Percentiles rank a stretch among this genome's conserved stretches.
These are phyloP conservation scores for Plusia festucae DNA, from an alignment of 2,888 invertebrate species.

Conservation along the genomic window DNA sequence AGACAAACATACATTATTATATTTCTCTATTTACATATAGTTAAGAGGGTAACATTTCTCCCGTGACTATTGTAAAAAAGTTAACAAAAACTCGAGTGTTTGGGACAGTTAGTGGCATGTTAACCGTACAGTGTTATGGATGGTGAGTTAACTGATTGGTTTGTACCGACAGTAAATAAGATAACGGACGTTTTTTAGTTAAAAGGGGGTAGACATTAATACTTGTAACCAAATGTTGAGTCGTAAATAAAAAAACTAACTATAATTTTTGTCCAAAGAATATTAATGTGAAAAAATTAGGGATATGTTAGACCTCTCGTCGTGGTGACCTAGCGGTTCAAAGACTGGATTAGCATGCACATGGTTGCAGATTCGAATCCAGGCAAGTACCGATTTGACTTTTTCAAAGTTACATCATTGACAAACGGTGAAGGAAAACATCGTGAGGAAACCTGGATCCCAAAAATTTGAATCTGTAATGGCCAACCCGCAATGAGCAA, in stretches of 20 bases:
- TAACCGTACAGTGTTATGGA: slow-evolving; percentile 47
- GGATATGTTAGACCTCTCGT: too few relatives aligned
- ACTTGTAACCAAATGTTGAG: neutral
- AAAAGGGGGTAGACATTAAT: neutral
- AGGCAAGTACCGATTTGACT: too few relatives aligned
- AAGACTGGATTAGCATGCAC: too few relatives aligned
- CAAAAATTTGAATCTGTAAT: too few relatives aligned
- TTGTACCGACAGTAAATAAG: slow-evolving; percentile 23
- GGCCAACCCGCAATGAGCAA: too few relatives aligned
- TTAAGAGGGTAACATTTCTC: slow-evolving; percentile 36
- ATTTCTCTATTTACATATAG: neutral
- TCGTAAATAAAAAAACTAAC: neutral
- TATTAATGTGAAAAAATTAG: too few relatives aligned
- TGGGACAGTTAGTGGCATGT: slow-evolving; percentile 57
- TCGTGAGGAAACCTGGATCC: too few relatives aligned
- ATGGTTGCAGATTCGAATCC: too few relatives aligned
- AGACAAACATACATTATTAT: neutral
- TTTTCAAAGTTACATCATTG: too few relatives aligned
- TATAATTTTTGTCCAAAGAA: too few relatives aligned
- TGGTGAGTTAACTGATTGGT: slow-evolving; percentile 40
- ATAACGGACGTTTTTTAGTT: neutral
- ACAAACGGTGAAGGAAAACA: too few relatives aligned
- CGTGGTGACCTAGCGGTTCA: too few relatives aligned
- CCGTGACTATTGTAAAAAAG: slow-evolving; percentile 32
- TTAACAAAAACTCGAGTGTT: slow-evolving; percentile 24